Base-by-base conservation (phyloP, 1,140 invertebrate species). In the Metopolophium dirhodum region DNA sequence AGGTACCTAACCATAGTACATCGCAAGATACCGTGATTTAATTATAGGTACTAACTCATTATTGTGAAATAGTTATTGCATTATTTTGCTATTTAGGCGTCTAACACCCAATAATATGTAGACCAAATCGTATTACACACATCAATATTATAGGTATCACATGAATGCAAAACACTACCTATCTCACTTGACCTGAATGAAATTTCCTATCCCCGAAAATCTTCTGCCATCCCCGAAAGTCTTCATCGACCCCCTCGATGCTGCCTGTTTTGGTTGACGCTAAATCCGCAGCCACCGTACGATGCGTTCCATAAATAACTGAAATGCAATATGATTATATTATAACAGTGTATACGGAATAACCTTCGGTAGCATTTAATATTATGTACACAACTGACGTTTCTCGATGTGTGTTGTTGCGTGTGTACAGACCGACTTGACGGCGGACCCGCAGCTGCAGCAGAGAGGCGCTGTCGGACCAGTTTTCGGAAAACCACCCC, bases 381-480 rank as follows among this genome's bases (percentile, higher is more conserved):
- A 47, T 51, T 30, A 77, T n/a, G 61, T 18, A 20, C n/a, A 77
- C 30, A 2, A 77, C 61, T 77, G 30, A 77, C n/a, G 20, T 54
- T 77, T 77, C 30, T 77, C 30, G n/a, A 77, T 77, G n/a, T 77
- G 14, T 68, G 30, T 68, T 68, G 61, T 68, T 68, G 22, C 45
- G 45, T 57, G 87, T 90, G 51, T n/a, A 11, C 54, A 90, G 88
- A 90, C 88, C 88, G 88, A 90, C 51, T 61, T 90, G 88, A 90
- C 88, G 14, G 88, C 14, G 54, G 51, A n/a, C 47, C 47, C 54
- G 2, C 87, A 87, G 11, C 86, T 77, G 14, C 61, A 77, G 61
- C 61, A 77, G 30, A 77, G 61, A 14, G 30, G 61, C 30, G n/a
- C n/a, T 18, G 61, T 4, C 61, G 30, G 26, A 18, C 61, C 61